Base-by-base conservation (phyloP, 2,888 invertebrate species). In the Drosophila nigricruria region DNA sequence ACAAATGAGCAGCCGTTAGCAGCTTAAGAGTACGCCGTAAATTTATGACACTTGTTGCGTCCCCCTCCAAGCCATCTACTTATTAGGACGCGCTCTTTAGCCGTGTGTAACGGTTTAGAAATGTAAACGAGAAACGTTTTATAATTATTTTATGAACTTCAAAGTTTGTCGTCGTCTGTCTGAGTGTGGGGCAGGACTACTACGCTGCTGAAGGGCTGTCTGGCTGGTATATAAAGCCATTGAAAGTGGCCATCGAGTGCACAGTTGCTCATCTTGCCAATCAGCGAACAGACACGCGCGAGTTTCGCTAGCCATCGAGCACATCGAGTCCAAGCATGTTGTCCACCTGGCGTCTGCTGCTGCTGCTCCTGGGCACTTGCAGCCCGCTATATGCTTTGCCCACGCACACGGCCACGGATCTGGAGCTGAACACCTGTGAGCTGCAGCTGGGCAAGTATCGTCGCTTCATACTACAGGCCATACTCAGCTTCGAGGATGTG, bases 401-500 rank as follows among this genome's bases (percentile, higher is more conserved):
- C 57, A 69, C 68, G n/a, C 77, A 77, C 69, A 50, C 53, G n/a
- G 25, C 59, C 10, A 40, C 66, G 9, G 81, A 89, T n/a, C 38
- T 64, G 70, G 86, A 82, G 60, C 72, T 91, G 27, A 81, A 62
- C 59, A 87, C 87, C 16, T 93, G 93, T 52, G 91, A 91, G 42
- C 75, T 90, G 42, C 92, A 92, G 70, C 63, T 93, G 16, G 81
- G 86, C 57, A 92, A 91, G 70, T 93, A 92, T 65, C 89, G 92
- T 3, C 84, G 86, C 43, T 92, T 92, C 50, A 77, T 92, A 14
- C 80, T 92, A 0, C 91, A 92, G 72, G 91, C 92, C 12, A 90
- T 92, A 36, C 74, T 92, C 18, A 92, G 88, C 45, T 92, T 92
- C 49, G 93, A 92, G 69, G 92, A 93, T 69, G 90, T 92, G 18